These are phyloP conservation scores for Pseudomyrmex cubaensis DNA, from an alignment of 1,140 invertebrate species.

Conservation along the genomic window DNA sequence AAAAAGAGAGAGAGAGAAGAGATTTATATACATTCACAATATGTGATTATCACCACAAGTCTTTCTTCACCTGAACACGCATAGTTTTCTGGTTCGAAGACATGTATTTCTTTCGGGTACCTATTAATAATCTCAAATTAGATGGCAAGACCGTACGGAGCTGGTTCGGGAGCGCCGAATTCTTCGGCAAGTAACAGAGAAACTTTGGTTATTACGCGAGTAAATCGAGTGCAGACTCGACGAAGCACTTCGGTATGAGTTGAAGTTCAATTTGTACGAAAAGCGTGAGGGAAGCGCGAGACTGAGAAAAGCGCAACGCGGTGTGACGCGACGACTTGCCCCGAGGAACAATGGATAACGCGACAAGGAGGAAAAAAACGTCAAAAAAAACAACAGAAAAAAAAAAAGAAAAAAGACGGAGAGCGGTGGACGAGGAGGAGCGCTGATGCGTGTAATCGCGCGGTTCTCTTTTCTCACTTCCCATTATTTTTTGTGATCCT, in stretches of 20 bases:
- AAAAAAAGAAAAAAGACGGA: background rate
- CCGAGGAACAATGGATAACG: constrained; percentile 33
- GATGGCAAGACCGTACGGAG: background rate
- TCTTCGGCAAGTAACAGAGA: constrained; percentile 12
- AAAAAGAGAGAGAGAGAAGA: no score
- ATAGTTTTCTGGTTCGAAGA: no score
- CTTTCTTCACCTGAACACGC: no score
- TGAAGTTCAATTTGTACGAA: constrained; percentile 46
- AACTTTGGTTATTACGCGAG: constrained; percentile 51
- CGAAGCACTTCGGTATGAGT: constrained; percentile 2
- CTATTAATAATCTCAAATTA: background rate
- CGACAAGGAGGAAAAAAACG: background rate
- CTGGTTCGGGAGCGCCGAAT: constrained; percentile 7
- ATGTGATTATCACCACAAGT: no score
- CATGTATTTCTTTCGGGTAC: background rate
- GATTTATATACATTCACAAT: no score
- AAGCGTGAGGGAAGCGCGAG: background rate
- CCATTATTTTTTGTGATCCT: constrained; percentile 7
- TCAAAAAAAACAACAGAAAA: background rate
- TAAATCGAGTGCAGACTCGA: constrained; percentile 5
- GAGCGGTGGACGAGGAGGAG: constrained; percentile 6
- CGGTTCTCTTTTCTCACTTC: constrained; percentile 31
- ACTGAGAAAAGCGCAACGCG: constrained; percentile 2
- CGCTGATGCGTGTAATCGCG: constrained; percentile 46
- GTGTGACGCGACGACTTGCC: constrained; percentile 3